These are phyloP conservation scores for Paguma larvata DNA, from an alignment of 2,797 vertebrate genomes.

Conservation along the genomic window DNA sequence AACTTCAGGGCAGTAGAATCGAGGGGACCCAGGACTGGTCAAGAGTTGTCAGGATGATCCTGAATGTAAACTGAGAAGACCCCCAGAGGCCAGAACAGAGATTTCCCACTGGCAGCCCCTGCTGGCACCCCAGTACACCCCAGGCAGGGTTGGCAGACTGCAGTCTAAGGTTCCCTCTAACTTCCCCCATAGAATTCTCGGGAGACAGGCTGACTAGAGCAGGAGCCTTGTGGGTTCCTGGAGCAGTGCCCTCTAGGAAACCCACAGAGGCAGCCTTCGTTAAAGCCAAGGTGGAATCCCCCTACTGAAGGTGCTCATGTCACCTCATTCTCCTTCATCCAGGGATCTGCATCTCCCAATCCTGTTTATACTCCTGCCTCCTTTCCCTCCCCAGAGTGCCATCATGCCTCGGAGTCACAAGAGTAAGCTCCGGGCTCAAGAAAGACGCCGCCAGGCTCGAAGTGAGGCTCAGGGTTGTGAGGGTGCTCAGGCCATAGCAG, in stretches of 20 bases:
- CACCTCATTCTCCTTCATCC: not conserved
- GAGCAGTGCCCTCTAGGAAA: not conserved
- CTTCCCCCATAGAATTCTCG: not conserved
- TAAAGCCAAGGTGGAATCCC: not conserved
- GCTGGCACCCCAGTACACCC: not conserved
- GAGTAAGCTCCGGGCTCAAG: not conserved
- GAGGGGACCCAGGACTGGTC: not conserved
- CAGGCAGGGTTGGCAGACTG: not conserved
- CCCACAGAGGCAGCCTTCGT: not conserved
- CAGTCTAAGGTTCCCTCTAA: not conserved
- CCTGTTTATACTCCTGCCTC: not conserved
- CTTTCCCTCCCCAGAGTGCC: not conserved
- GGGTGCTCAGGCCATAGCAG: not conserved
- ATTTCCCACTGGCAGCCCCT: not conserved
- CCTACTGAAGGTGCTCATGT: not conserved
- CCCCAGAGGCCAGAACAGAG: not conserved
- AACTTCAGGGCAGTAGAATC: not conserved
- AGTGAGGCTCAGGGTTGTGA: fast-evolving
- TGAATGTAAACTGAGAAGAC: not conserved
- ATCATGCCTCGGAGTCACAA: slow-evolving; percentile 51
- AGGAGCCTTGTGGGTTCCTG: not conserved
- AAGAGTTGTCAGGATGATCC: not conserved
- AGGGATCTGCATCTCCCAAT: not conserved
- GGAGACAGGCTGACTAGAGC: not conserved
- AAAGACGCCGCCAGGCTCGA: fast-evolving